Evolutionary conservation across 2,113 vertebrate species (phyloP), one percentile per base, ranked within the genome.

Genomic region (Solea solea): DNA sequence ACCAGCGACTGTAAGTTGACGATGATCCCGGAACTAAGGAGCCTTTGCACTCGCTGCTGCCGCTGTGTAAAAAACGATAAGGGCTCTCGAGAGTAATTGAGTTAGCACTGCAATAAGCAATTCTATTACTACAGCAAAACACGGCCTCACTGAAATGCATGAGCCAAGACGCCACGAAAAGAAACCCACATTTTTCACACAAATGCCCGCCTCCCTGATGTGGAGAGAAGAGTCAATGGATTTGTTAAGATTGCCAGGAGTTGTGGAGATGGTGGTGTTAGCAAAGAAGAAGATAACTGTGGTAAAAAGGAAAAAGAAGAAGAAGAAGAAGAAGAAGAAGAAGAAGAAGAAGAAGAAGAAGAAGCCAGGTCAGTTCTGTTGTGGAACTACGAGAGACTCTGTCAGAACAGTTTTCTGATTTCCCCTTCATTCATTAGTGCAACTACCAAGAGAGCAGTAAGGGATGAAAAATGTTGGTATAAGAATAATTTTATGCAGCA

Each of bases 51-150:
- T 57, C 1, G 39, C 68, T 12, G 52, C 50, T 4, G 9, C 74
- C 46, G 21, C 73, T 9, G 83, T 0, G 34, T 67, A 64, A 85
- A 72, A 85, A 86, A 82, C 73, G 82, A 91, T 80, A 86, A 87
- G 79, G 72, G 79, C 89, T 75, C 86, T 87, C 72, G 27, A 63
- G 83, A 90, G 86, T 86, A 91, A 91, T 87, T 78, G 86, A 80
- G 87, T 88, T 86, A 85, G 86, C 42, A 8, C 62, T 39, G 71
- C 85, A 90, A 86, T 87, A 84, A 88, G 83, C 83, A 86, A 86
- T 82, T 89, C 85, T 85, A 88, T 87, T 85, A 91, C 74, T 61
- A 70, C 74, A 28, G 67, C 63, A 82, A 85, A 84, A 85, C 64
- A 56, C 55, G 69, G 45, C 50, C 64, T 46, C 79, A 82, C 64